Evolutionary conservation across 2,888 invertebrate species (phyloP), one percentile per base, ranked within the genome.

Genomic region (Nezara viridula): DNA sequence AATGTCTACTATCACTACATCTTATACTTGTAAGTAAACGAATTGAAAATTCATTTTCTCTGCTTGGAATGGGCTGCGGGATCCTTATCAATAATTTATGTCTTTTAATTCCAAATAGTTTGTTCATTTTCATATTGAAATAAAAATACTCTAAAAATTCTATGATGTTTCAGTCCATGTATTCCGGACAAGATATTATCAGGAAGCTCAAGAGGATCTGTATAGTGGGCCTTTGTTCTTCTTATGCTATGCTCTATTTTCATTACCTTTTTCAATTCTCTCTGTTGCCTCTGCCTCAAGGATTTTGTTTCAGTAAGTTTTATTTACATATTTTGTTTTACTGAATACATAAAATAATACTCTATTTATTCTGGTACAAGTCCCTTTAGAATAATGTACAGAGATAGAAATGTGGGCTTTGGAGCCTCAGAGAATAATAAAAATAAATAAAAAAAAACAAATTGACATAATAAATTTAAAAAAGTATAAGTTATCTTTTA

Each of bases 131-230:
- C 52, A 12, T 50, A 24, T n/a, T 88, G 32, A 60, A 27, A 27
- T 27, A 40, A 40, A 77, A 77, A 40, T 44, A 40, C 27, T 27
- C 2, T 27, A 3, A 66, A 27, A 66, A 66, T 1, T 66, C 2
- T 37, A 7, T n/a, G 21, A 37, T 21, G 89, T 93, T 93, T 32
- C 92, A 97, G 97, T 95, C 94, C 96, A 97, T 6, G 95, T 95
- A 52, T 97, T 97, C 93, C 94, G 98, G n/a, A 97, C 97, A n/a
- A 94, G 97, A 73, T 98, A 98, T 93, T 98, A 97, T 91, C 98
- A 98, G 92, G 98, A 98, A 92, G 95, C 96, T 0, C 96, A 98
- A 88, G 98, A 98, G 93, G 98, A 98, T 0, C 93, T 97, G 0
- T 98, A 98, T 92, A 96, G 97, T 6, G 98, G 98, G 0, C 96